Evolutionary conservation across 2,113 vertebrate genomes (phyloP), one percentile per base, ranked within the genome.

Genomic region (Catharus bicknelli): DNA sequence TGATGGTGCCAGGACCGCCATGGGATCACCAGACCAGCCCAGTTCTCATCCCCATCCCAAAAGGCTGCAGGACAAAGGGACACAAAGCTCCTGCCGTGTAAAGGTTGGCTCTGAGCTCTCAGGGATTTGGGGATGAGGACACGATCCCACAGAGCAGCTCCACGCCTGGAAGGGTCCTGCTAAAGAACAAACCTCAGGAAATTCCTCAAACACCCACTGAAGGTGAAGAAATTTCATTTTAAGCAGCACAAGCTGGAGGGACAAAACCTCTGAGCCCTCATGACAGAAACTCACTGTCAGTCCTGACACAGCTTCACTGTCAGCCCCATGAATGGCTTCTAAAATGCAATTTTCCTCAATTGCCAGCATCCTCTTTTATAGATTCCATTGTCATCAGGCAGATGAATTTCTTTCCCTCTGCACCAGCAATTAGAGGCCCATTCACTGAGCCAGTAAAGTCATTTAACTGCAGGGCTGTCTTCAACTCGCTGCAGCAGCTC

Each of bases 341-440:
- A 4, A 20, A 15, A 12, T 1, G 5, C 7, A 1, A 5, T n/a
- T 40, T 43, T 16, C 40, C n/a, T 16, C 1, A 0, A 5, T 4
- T 36, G 45, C 6, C 50, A 14, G 57, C 25, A 32, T 16, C 45
- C 9, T 9, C 0, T 11, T 21, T 42, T 47, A 10, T 14, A 40
- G 30, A 22, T 1, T 0, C 23, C 18, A 3, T 3, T 2, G 12
- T 1, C 15, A 7, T 29, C 29, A 50, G 53, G 26, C 21, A 48
- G n/a, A 12, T 3, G 17, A 5, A 4, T 36, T 51, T 18, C 53
- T 13, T 17, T 23, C 38, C 10, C 9, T 30, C 23, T 21, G 3
- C 7, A 13, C 14, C 64, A 42, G 43, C 55, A 47, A 13, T 30
- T 1, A 30, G 23, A 26, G 30, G 16, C 21, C 30, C 34, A 7